These are phyloP conservation scores for Lasioglossum malachurum DNA, from an alignment of 2,888 invertebrate species.

Conservation along the genomic window DNA sequence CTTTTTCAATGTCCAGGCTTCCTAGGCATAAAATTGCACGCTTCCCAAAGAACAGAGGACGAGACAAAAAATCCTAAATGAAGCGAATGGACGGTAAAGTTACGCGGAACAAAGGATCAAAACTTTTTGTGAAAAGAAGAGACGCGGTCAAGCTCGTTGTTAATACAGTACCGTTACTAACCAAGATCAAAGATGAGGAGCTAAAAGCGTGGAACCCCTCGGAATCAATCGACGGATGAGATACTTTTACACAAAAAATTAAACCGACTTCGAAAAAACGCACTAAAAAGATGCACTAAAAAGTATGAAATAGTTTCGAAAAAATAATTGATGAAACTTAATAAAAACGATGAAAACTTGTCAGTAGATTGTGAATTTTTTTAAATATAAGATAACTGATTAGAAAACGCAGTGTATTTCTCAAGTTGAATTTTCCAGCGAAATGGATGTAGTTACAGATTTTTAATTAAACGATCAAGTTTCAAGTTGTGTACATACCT, in stretches of 20 bases:
- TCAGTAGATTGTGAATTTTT: no score
- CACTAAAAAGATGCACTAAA: no score
- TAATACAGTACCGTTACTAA: not conserved
- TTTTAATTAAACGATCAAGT: not conserved
- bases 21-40: not conserved
- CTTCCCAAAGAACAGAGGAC: not conserved
- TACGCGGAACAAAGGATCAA: not conserved
- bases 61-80: not conserved
- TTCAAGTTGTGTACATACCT: not conserved
- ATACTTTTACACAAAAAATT: no score
- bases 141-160: not conserved
- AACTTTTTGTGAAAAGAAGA: not conserved
- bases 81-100: not conserved
- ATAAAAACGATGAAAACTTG: no score
- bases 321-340: no score
- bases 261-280: no score
- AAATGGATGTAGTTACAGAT: no score
- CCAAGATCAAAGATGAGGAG: not conserved
- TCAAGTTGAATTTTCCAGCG: no score
- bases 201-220: not conserved
- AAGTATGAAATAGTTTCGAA: no score
- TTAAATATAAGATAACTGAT: no score
- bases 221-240: no score
- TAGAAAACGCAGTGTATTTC: not conserved
- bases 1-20: not conserved